Conservation (phyloP, 2,113 vertebrate species). For the Archilochus colubris region DNA sequence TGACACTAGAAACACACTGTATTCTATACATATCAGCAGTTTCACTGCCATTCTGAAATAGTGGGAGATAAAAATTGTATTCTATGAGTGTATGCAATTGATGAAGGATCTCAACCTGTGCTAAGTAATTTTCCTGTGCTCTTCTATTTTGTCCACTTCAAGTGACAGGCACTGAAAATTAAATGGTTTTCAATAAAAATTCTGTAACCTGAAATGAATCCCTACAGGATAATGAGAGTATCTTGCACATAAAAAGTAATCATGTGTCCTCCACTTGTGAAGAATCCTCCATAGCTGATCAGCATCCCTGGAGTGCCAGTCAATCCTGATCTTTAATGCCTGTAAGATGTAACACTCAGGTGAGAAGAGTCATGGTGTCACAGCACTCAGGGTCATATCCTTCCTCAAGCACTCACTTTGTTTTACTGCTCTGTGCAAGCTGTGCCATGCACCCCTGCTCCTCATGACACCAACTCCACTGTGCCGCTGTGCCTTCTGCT, state of each 20-base stretch:
- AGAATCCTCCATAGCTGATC: slow-evolving; percentile 47
- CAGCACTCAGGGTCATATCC: background rate
- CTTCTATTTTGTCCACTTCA: slow-evolving; percentile 64
- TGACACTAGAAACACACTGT: slow-evolving; percentile 13
- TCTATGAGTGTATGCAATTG: slow-evolving; percentile 58
- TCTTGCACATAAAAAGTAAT: slow-evolving; percentile 73
- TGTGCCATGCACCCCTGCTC: background rate
- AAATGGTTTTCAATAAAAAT: slow-evolving; percentile 77
- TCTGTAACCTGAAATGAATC: slow-evolving; percentile 74
- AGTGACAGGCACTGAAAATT: slow-evolving; percentile 73
- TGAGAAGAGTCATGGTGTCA: background rate
- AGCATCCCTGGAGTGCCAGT: background rate
- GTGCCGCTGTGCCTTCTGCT: fast-evolving
- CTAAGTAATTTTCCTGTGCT: slow-evolving; percentile 66
- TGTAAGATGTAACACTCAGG: background rate
- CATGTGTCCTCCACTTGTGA: slow-evolving; percentile 50
- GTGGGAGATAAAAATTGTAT: slow-evolving; percentile 66
- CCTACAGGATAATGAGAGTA: slow-evolving; percentile 72
- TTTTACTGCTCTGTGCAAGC: background rate
- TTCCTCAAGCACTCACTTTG: background rate
- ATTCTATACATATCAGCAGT: slow-evolving; percentile 26
- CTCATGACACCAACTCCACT: fast-evolving
- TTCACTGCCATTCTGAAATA: slow-evolving; percentile 32
- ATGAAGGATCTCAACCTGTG: slow-evolving; percentile 22
- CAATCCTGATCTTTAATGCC: slow-evolving; percentile 52